Evolutionary conservation across 2,888 invertebrate species (phyloP).

Genomic region (Siphlonurus alternatus): DNA sequence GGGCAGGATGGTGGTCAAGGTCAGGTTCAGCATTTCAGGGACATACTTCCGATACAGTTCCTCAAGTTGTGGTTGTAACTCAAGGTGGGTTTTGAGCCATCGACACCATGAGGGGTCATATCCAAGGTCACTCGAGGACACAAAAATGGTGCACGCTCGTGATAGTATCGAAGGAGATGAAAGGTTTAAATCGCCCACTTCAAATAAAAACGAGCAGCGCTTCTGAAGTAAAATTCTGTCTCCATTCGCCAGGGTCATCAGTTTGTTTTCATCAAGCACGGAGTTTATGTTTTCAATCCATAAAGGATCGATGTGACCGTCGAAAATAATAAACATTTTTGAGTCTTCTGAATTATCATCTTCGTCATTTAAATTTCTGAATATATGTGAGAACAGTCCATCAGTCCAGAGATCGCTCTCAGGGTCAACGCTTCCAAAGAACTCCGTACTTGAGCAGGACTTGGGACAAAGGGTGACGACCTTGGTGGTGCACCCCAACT

Average conservation of each 20-base stretch:
- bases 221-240: slow-evolving; percentile 69
- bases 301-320: slow-evolving; percentile 84
- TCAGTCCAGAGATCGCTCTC: slow-evolving; percentile 86
- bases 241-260: slow-evolving; percentile 79
- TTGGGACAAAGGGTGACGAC: slow-evolving; percentile 72
- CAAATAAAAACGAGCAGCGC: slow-evolving; percentile 70
- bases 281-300: slow-evolving; percentile 98
- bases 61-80: slow-evolving; percentile 30
- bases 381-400: slow-evolving; percentile 77
- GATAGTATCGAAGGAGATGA: slow-evolving; percentile 85
- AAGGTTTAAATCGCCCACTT: slow-evolving; percentile 30
- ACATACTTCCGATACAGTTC: slow-evolving; percentile 62
- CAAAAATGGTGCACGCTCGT: slow-evolving; percentile 85
- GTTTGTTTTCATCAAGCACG: slow-evolving; percentile 88
- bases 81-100: slow-evolving; percentile 43
- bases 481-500: slow-evolving; percentile 61
- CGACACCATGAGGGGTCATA: slow-evolving; percentile 74
- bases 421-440: not conserved
- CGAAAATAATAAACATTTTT: slow-evolving; percentile 70
- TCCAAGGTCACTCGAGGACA: slow-evolving; percentile 81
- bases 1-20: slow-evolving; percentile 57
- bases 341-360: slow-evolving; percentile 53
- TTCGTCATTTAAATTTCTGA: slow-evolving; percentile 76
- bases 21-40: slow-evolving; percentile 21
- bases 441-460: slow-evolving; percentile 24